phyloP scores from a whole-genome alignment of 2,888 invertebrate genomes.

The Campaea margaritaria region DNA sequence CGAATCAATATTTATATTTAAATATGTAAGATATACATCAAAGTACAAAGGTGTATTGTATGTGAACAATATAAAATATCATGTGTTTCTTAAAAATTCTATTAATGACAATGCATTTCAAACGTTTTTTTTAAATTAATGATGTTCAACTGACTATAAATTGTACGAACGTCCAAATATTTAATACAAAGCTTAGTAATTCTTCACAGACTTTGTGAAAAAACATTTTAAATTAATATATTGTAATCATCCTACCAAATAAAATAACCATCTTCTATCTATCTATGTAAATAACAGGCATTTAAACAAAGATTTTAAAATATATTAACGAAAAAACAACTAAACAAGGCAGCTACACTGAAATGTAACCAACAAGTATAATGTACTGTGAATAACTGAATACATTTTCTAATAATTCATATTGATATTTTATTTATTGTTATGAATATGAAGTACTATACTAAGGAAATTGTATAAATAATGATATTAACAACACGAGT shows the following conservation, averaged over 20 bases:
- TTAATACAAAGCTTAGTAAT: constrained; percentile 7
- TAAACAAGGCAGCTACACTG: background rate
- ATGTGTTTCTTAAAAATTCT: constrained; percentile 24
- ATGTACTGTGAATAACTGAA: no score
- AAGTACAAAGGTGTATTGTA: constrained; percentile 38
- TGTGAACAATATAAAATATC: constrained; percentile 33
- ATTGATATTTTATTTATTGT: no score
- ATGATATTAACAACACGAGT: constrained; percentile 5
- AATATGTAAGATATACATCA: constrained; percentile 38
- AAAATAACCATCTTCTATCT: no score
- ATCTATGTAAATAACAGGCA: no score
- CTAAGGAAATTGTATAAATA: constrained; percentile 9
- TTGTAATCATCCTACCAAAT: background rate
- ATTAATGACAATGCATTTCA: constrained; percentile 17
- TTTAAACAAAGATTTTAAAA: no score
- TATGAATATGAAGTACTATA: no score
- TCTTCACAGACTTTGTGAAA: constrained; percentile 18
- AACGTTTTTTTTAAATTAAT: constrained; percentile 9
- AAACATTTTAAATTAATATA: background rate
- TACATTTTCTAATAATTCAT: no score
- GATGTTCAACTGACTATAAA: constrained; percentile 2
- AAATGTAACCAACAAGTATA: background rate
- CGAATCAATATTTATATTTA: constrained; percentile 40
- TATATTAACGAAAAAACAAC: background rate
- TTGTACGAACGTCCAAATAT: constrained; percentile 25